A percentile compares a stretch with the other conserved stretches of the same genome.
These are phyloP conservation scores for Danaus plexippus DNA, from an alignment of 1,140 invertebrate species.

Conservation along the genomic window DNA sequence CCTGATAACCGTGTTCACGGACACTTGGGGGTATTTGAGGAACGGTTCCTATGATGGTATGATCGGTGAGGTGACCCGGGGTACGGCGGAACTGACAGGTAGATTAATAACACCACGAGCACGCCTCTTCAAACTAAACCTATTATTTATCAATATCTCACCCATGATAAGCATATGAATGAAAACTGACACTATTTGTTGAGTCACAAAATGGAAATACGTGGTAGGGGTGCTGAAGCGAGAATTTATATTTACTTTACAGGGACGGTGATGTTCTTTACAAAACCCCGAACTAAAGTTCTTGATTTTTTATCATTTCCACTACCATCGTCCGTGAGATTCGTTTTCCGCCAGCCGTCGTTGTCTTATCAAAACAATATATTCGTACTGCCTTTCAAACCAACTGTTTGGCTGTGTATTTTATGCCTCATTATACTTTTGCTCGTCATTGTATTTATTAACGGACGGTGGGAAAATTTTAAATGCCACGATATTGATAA, in stretches of 20 bases:
- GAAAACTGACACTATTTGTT: too few species aligned
- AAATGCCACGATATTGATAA: constrained; percentile 18
- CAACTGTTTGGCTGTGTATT: constrained; percentile 72
- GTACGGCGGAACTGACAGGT: constrained; percentile 74
- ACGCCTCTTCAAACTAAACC: too few species aligned
- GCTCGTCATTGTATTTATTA: constrained; percentile 49
- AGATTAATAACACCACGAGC: constrained; percentile 15
- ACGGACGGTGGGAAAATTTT: constrained; percentile 50
- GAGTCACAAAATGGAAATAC: too few species aligned
- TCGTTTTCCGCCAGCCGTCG: constrained; percentile 76
- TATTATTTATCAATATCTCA: too few species aligned
- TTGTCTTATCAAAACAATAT: constrained; percentile 76
- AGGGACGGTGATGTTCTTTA: constrained; percentile 73
- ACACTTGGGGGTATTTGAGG: constrained; percentile 71
- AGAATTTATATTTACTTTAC: neutral
- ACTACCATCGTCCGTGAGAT: constrained; percentile 68
- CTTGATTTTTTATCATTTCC: constrained; percentile 74
- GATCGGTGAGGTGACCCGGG: constrained; percentile 71
- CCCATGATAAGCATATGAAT: too few species aligned
- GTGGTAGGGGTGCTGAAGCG: too few species aligned
- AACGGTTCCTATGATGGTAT: constrained; percentile 73
- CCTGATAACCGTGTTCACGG: constrained; percentile 29
- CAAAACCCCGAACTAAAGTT: constrained; percentile 65
- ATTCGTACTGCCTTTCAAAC: constrained; percentile 74
- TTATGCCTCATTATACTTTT: constrained; percentile 62